phyloP scores from a whole-genome alignment of 2,888 invertebrate species.

The Arge pagana region DNA sequence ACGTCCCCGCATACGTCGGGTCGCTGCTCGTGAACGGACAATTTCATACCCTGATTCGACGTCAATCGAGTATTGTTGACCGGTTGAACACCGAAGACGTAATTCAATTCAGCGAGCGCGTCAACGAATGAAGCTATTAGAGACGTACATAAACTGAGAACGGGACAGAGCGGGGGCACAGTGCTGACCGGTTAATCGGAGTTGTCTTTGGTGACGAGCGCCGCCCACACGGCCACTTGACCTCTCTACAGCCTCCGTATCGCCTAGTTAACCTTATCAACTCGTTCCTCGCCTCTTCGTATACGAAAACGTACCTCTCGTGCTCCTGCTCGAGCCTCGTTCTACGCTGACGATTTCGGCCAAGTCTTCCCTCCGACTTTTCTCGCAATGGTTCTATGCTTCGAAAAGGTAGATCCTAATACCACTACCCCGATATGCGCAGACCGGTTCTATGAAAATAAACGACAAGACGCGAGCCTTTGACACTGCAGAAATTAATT shows the following conservation, averaged over 20 bases:
- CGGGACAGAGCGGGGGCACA: constrained; percentile 14
- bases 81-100: constrained; percentile 14
- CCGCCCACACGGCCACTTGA: constrained; percentile 57
- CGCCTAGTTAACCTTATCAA: constrained; percentile 58
- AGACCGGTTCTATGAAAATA: too few species aligned
- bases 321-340: not conserved
- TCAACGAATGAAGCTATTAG: constrained; percentile 22
- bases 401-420: too few species aligned
- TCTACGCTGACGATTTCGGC: too few species aligned
- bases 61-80: not conserved
- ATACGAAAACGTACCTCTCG: not conserved
- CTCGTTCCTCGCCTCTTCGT: constrained; percentile 37
- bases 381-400: too few species aligned
- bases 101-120: constrained; percentile 14
- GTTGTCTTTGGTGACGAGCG: constrained; percentile 44
- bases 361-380: too few species aligned
- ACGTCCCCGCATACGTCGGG: too few species aligned
- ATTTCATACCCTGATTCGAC: constrained; percentile 1
- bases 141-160: constrained; percentile 12
- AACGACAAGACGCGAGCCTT: too few species aligned
- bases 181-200: constrained; percentile 6
- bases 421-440: too few species aligned
- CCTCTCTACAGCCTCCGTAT: constrained; percentile 55
- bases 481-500: too few species aligned
- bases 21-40: too few species aligned